Conservation (phyloP, 2,888 invertebrate genomes). For the Volucella inanis region DNA sequence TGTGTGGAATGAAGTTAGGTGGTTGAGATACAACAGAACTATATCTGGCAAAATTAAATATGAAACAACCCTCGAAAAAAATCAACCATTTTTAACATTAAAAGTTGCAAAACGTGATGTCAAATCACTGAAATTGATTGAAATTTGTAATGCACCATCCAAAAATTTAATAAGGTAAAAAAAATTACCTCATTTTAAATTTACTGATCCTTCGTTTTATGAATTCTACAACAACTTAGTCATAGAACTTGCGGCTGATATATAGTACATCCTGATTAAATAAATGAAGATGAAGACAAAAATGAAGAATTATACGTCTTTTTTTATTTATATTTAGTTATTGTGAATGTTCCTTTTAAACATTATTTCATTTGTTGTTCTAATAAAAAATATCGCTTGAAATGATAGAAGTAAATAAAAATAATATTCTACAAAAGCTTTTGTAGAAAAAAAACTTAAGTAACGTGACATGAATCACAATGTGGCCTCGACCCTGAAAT, state of each 20-base stretch:
- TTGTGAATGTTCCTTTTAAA: no score
- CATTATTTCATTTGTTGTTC: no score
- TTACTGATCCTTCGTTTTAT: not conserved
- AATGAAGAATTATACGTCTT: no score
- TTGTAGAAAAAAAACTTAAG: no score
- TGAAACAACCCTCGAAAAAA: slow-evolving; percentile 18
- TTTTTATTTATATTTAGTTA: no score
- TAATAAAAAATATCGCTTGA: no score
- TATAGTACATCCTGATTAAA: not conserved
- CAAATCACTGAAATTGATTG: not conserved
- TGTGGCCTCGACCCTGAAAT: no score
- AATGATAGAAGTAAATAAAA: no score
- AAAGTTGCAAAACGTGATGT: slow-evolving; percentile 13
- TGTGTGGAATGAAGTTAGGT: slow-evolving; percentile 23
- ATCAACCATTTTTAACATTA: not conserved
- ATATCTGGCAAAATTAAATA: slow-evolving; percentile 12
- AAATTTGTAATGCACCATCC: not conserved
- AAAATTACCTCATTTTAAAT: not conserved
- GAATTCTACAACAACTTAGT: not conserved
- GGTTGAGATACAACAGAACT: slow-evolving; percentile 17
- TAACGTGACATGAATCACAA: no score
- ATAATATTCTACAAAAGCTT: no score
- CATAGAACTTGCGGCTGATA: not conserved
- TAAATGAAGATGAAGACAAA: not conserved
- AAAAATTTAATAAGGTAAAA: not conserved